phyloP scores from a whole-genome alignment of 2,797 vertebrate species.

The Typhlichthys eigenmanni region DNA sequence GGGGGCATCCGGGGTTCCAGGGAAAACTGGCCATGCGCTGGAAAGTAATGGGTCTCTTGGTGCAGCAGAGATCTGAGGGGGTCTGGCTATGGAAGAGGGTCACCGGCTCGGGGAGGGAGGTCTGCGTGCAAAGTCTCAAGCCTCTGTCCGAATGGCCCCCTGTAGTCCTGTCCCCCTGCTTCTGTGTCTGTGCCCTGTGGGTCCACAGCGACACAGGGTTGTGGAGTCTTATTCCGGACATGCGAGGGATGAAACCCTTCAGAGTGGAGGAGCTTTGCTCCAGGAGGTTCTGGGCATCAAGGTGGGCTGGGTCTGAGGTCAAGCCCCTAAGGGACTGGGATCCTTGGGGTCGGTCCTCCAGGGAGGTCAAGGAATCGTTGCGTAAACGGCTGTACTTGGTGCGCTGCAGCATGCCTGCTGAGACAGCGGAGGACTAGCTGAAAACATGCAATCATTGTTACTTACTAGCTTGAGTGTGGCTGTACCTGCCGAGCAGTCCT shows the following conservation, averaged over 20 bases:
- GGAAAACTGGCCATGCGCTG: constrained; percentile 56
- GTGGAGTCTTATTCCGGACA: constrained; percentile 85
- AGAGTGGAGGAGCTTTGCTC: constrained; percentile 76
- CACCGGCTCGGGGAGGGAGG: constrained; percentile 24
- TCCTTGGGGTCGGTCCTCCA: constrained; percentile 79
- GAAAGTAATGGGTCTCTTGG: constrained; percentile 61
- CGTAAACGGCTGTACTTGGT: constrained; percentile 91
- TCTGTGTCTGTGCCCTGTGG: constrained; percentile 77
- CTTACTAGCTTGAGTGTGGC: neutral
- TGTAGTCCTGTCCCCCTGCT: constrained; percentile 53
- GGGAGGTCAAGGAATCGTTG: constrained; percentile 84
- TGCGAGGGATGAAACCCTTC: constrained; percentile 84
- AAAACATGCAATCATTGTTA: neutral
- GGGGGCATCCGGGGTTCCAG: constrained; percentile 36
- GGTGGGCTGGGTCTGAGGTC: constrained; percentile 57
- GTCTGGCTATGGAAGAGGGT: constrained; percentile 45
- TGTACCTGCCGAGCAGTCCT: constrained; percentile 46
- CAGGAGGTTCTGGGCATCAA: constrained; percentile 54
- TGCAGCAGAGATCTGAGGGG: constrained; percentile 31
- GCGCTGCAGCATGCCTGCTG: constrained; percentile 87
- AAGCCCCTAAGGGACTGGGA: constrained; percentile 55
- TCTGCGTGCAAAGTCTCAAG: constrained; percentile 46
- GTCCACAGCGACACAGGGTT: constrained; percentile 76
- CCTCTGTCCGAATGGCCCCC: constrained; percentile 74
- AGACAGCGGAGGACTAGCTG: constrained; percentile 8